Percentiles rank a stretch among this genome's conserved stretches.
Conservation (phyloP, 30 jellyfish, hydroid and myxozoan species). For the Sanderia malayensis region DNA sequence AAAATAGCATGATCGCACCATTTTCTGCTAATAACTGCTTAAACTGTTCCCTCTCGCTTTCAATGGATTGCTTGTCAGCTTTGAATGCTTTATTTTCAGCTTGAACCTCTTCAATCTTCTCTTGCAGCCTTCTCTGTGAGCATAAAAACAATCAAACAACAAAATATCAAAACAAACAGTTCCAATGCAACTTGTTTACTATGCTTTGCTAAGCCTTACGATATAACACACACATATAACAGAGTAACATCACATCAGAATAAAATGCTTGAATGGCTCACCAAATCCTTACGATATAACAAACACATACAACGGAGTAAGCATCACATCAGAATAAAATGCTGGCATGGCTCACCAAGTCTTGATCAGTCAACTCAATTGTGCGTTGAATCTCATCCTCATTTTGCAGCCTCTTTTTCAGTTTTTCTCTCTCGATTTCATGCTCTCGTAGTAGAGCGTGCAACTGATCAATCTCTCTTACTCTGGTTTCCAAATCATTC, state of each 20-base stretch:
- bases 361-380: conserved; percentile 56
- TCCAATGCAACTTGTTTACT: no score
- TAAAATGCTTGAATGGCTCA: no score
- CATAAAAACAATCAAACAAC: background rate
- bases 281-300: no score
- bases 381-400: conserved; percentile 72
- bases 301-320: no score
- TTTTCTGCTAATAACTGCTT: conserved; percentile 17
- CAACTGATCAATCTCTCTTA: conserved; percentile 17
- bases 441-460: conserved; percentile 10
- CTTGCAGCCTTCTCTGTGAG: conserved; percentile 41
- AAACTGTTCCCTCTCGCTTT: conserved; percentile 10
- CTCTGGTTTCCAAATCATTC: conserved; percentile 12
- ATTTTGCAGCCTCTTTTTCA: conserved; percentile 51
- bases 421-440: conserved; percentile 44
- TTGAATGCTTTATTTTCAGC: conserved; percentile 53
- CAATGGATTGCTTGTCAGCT: conserved; percentile 1
- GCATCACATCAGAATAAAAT: no score
- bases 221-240: no score
- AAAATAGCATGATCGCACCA: conserved; percentile 18
- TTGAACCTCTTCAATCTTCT: conserved; percentile 52
- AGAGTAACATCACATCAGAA: no score
- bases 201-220: no score
- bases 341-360: conserved; percentile 41
- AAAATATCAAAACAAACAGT: no score